phyloP scores from a whole-genome alignment of 2,113 vertebrate genomes.

The Lepus americanus region DNA sequence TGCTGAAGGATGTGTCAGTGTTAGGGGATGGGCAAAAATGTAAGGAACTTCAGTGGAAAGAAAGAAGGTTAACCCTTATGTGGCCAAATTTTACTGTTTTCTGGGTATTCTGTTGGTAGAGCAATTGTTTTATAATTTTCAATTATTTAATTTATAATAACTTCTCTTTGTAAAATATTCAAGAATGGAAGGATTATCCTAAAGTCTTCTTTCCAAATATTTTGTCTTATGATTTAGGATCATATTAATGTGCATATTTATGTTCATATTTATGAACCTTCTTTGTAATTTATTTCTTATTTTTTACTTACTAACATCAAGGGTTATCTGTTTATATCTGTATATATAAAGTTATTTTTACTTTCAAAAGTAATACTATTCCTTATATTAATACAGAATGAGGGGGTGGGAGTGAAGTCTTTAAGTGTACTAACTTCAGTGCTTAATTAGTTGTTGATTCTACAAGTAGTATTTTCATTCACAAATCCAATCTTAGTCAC shows the following conservation, averaged over 20 bases:
- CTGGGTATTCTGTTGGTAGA: background rate
- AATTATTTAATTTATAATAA: constrained; percentile 29
- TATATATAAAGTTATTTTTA: background rate
- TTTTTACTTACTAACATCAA: background rate
- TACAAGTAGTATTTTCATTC: background rate
- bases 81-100: background rate
- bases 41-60: background rate
- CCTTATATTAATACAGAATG: background rate
- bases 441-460: background rate
- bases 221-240: background rate
- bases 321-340: background rate
- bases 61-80: background rate
- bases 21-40: background rate
- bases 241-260: background rate
- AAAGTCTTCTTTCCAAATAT: background rate
- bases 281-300: background rate
- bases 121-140: background rate
- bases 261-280: background rate
- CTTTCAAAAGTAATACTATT: background rate
- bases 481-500: background rate
- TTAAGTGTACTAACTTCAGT: background rate
- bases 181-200: background rate
- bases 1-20: background rate
- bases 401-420: background rate
- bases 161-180: background rate